Evolutionary conservation across 2,797 vertebrate genomes (phyloP).

Genomic region (Enteromius fasciolatus): DNA sequence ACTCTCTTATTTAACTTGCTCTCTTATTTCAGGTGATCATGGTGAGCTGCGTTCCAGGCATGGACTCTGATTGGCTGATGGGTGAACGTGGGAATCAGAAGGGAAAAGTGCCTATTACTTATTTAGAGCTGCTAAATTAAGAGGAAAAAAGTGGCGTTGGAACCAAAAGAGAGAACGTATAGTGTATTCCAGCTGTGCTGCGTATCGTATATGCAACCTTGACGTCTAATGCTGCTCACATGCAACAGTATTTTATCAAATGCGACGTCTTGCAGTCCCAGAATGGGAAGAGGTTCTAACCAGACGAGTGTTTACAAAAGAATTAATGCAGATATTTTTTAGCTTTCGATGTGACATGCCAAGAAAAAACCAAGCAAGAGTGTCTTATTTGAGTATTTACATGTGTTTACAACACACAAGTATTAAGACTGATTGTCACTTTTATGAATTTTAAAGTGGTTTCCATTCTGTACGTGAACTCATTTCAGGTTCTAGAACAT

Average conservation of each 20-base stretch:
- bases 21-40: conserved; percentile 86
- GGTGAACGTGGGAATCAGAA: conserved; percentile 95
- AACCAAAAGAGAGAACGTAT: background rate
- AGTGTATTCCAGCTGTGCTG: conserved; percentile 70
- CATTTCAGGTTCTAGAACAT: conserved; percentile 12
- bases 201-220: conserved; percentile 72
- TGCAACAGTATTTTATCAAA: conserved; percentile 71
- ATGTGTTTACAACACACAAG: conserved; percentile 30
- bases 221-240: conserved; percentile 77
- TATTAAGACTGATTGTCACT: conserved; percentile 26
- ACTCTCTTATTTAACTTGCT: background rate
- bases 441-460: conserved; percentile 31
- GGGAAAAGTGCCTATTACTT: conserved; percentile 98
- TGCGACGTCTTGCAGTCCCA: conserved; percentile 8
- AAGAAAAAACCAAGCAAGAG: conserved; percentile 20
- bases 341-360: conserved; percentile 67
- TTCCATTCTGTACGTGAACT: conserved; percentile 21
- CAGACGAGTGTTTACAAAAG: conserved; percentile 78
- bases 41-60: conserved; percentile 91
- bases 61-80: conserved; percentile 99
- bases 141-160: background rate
- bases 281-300: conserved; percentile 56
- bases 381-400: conserved; percentile 51
- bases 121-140: conserved; percentile 97
- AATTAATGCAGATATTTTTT: conserved; percentile 64